A percentile compares a stretch with the other conserved stretches of the same genome.
These are phyloP conservation scores for Selenia dentaria DNA, from an alignment of 2,888 invertebrate species.

Conservation along the genomic window DNA sequence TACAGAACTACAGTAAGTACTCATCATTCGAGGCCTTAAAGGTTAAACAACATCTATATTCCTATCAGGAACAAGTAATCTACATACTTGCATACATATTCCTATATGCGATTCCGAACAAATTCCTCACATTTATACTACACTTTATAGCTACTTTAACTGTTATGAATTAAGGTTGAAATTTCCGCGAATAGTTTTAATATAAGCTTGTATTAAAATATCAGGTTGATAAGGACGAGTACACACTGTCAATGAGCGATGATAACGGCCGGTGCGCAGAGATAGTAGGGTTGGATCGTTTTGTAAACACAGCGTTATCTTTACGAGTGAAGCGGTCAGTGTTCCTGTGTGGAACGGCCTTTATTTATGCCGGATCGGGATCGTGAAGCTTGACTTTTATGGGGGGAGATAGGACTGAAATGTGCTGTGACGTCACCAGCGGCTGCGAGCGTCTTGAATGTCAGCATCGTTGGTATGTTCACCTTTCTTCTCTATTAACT, in stretches of 20 bases:
- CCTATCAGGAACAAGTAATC: conserved; percentile 24
- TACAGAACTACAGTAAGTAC: not conserved
- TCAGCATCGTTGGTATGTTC: not conserved
- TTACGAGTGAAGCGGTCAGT: conserved; percentile 37
- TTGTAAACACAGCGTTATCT: conserved; percentile 52
- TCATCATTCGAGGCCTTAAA: not conserved
- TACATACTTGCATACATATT: conserved; percentile 13
- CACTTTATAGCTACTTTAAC: conserved; percentile 2
- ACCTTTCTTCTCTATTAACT: not conserved
- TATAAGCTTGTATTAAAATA: conserved; percentile 27
- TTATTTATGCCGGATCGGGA: conserved; percentile 25
- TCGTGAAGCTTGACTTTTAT: conserved; percentile 32
- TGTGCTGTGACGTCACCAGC: conserved; percentile 11
- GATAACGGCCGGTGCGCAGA: conserved; percentile 42
- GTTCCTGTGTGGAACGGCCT: conserved; percentile 21
- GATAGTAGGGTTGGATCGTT: conserved; percentile 47
- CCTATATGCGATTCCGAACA: conserved; percentile 4
- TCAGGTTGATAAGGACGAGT: conserved; percentile 32
- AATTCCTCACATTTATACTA: conserved; percentile 1
- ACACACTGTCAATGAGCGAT: conserved; percentile 41
- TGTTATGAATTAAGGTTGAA: not conserved
- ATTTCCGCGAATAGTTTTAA: not conserved
- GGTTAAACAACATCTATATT: conserved; percentile 14
- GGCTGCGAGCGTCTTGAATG: not conserved
- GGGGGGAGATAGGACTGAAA: conserved; percentile 31